Conservation (phyloP, 2,113 vertebrate species). For the Megaceryle maxima region DNA sequence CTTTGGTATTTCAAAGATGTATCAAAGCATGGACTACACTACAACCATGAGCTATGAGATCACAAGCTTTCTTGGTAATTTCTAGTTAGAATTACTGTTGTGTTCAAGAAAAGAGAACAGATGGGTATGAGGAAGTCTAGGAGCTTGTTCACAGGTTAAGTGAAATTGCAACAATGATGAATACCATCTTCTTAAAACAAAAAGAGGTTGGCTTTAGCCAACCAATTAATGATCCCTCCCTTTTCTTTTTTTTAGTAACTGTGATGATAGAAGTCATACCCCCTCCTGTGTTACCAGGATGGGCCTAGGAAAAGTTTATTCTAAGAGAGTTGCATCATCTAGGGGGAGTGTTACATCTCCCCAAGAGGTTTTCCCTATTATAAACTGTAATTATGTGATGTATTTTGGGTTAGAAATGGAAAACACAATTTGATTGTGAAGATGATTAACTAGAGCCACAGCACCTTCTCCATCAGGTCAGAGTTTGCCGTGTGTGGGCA, state of each 20-base stretch:
- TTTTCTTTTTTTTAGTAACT: neutral
- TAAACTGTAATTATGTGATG: neutral
- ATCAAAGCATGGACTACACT: neutral
- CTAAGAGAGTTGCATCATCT: neutral
- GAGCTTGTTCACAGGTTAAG: neutral
- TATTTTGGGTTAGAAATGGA: neutral
- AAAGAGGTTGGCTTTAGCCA: neutral
- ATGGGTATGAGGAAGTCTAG: neutral
- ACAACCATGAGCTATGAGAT: neutral
- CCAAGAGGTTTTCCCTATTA: neutral
- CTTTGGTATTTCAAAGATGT: neutral
- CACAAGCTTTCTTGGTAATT: neutral
- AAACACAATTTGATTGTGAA: too few relatives aligned
- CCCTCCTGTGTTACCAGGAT: neutral
- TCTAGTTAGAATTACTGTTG: neutral
- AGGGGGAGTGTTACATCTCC: neutral
- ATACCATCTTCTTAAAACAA: neutral
- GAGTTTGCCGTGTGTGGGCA: neutral
- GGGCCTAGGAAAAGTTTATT: neutral
- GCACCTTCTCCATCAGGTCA: accelerated
- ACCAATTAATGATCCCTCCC: neutral
- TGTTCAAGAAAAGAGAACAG: neutral
- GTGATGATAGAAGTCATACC: neutral
- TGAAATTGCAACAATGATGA: neutral
- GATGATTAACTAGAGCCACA: accelerated